These are phyloP conservation scores for Tauraco hartlaubi DNA, from an alignment of 2,797 vertebrate genomes.

Conservation along the genomic window DNA sequence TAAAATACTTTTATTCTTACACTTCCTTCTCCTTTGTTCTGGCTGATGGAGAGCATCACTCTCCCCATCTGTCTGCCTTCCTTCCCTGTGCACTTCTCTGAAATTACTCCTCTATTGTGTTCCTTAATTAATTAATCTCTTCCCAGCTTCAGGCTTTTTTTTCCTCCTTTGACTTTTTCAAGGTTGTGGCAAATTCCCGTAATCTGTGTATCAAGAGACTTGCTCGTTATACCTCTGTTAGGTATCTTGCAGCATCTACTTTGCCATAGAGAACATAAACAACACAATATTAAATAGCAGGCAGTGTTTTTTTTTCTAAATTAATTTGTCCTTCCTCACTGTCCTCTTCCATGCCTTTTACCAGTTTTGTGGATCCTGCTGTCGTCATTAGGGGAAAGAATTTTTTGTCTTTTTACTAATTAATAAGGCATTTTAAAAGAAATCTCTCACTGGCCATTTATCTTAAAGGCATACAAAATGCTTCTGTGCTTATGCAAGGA, in stretches of 20 bases:
- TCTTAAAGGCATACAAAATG: background rate
- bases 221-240: background rate
- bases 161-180: background rate
- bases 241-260: background rate
- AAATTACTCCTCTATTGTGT: slow-evolving; percentile 8
- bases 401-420: background rate
- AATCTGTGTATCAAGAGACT: background rate
- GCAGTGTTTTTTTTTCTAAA: background rate
- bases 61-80: background rate
- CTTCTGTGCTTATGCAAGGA: background rate
- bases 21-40: slow-evolving; percentile 30
- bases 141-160: background rate
- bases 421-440: background rate
- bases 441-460: background rate
- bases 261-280: background rate
- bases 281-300: background rate
- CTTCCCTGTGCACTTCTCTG: background rate
- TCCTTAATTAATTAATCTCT: background rate
- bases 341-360: background rate
- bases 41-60: background rate
- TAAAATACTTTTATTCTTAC: background rate
- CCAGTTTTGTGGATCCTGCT: background rate
- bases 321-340: background rate
- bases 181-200: background rate
- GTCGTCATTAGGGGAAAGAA: background rate